phyloP scores from a whole-genome alignment of 2,113 vertebrate species.

The Ameiurus melas region DNA sequence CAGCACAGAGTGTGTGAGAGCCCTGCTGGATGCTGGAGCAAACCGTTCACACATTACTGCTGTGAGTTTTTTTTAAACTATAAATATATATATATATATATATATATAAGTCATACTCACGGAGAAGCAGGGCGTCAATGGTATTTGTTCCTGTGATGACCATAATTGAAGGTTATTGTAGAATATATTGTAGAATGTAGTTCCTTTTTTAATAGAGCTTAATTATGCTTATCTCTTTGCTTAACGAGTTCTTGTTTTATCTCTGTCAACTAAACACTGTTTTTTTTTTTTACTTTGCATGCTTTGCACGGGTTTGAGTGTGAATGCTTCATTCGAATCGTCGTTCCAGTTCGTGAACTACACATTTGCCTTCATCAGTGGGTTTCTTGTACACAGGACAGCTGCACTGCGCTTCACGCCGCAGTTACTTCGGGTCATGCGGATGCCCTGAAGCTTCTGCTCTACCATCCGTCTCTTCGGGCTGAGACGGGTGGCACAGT shows the following conservation, averaged over 20 bases:
- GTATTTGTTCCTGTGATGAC: constrained; percentile 60
- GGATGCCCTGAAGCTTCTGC: constrained; percentile 83
- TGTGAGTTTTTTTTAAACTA: constrained; percentile 73
- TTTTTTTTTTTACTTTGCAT: background rate
- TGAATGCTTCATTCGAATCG: background rate
- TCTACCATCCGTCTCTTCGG: constrained; percentile 68
- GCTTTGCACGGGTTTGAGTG: background rate
- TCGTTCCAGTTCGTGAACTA: background rate
- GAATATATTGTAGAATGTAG: constrained; percentile 44
- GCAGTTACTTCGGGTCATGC: constrained; percentile 85
- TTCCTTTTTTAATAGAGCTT: constrained; percentile 50
- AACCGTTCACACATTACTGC: constrained; percentile 75
- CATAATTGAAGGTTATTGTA: constrained; percentile 11
- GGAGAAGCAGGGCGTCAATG: constrained; percentile 1
- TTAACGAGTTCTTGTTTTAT: too few relatives aligned
- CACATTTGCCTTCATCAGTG: background rate
- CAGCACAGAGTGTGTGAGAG: constrained; percentile 77
- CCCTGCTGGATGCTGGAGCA: constrained; percentile 81
- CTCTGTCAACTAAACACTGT: background rate
- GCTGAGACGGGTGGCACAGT: constrained; percentile 1
- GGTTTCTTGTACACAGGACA: constrained; percentile 73
- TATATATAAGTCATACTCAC: background rate
- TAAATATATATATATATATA: too few relatives aligned
- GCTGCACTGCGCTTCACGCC: constrained; percentile 85
- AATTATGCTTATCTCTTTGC: background rate